Evolutionary conservation across 2,113 vertebrate genomes (phyloP).

Genomic region (Tapirus terrestris): DNA sequence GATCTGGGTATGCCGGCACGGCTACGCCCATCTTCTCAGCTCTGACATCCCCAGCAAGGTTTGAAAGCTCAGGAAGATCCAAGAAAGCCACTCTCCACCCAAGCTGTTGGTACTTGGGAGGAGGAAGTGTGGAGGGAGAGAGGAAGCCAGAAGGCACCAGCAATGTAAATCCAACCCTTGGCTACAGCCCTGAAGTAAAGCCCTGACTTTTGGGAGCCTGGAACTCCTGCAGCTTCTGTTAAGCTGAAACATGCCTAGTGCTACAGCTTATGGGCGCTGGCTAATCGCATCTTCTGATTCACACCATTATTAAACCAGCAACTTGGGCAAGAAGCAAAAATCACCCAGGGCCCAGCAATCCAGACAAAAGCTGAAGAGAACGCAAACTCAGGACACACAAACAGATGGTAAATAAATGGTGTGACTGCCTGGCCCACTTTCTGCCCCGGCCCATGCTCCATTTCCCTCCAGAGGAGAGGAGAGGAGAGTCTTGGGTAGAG

Average conservation of each 20-base stretch:
- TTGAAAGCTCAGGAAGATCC: not conserved
- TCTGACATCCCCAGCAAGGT: not conserved
- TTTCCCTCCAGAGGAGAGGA: not conserved
- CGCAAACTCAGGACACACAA: accelerated
- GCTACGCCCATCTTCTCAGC: not conserved
- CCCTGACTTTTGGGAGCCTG: not conserved
- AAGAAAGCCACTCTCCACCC: not conserved
- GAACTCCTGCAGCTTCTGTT: not conserved
- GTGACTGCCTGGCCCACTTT: not conserved
- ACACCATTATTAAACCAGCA: not conserved
- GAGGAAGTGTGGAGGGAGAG: accelerated
- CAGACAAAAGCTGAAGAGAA: not conserved
- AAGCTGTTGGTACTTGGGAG: not conserved
- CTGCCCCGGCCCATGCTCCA: not conserved
- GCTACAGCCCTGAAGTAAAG: not conserved
- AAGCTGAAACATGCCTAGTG: not conserved
- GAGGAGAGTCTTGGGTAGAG: not conserved
- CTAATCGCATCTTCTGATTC: constrained; percentile 26
- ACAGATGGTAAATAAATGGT: not conserved
- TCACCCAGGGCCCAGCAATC: not conserved
- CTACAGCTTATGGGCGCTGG: not conserved
- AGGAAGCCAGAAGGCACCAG: not conserved
- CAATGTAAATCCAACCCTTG: not conserved
- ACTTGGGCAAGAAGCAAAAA: constrained; percentile 7
- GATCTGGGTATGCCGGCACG: not conserved